Evolutionary conservation across 2,888 invertebrate genomes (phyloP).

Genomic region (Epirrita christyi): DNA sequence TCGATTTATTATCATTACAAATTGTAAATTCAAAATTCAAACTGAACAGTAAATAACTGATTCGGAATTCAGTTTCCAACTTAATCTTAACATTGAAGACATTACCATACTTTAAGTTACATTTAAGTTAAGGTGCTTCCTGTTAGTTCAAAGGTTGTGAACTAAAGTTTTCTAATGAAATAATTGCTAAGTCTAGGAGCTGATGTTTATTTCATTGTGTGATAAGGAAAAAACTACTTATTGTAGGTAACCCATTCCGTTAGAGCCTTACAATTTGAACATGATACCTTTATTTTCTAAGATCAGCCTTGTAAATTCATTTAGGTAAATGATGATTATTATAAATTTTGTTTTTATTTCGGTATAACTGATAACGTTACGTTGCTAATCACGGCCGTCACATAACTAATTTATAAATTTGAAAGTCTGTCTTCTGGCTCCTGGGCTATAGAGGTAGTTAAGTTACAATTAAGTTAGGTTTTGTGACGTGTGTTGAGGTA

Average conservation of each 20-base stretch:
- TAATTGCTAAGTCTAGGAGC: background rate
- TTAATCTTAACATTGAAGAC: slow-evolving; percentile 16
- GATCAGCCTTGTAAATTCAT: too few species aligned
- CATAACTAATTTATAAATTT: too few species aligned
- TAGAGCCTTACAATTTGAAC: too few species aligned
- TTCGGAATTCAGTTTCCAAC: slow-evolving; percentile 16
- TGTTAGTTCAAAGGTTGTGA: slow-evolving; percentile 4
- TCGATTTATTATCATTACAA: background rate
- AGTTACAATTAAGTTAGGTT: background rate
- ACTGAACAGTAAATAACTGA: slow-evolving; percentile 5
- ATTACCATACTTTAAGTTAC: slow-evolving; percentile 29
- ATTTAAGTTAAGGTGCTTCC: background rate
- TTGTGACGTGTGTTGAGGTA: slow-evolving; percentile 48
- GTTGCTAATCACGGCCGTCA: too few species aligned
- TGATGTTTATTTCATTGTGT: background rate
- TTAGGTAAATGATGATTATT: too few species aligned
- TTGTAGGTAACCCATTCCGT: too few species aligned
- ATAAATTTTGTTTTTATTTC: too few species aligned
- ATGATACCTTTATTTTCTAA: too few species aligned
- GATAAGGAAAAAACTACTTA: too few species aligned
- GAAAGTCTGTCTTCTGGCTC: background rate
- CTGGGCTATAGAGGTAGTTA: background rate
- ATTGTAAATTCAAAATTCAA: slow-evolving; percentile 14
- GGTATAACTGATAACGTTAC: too few species aligned
- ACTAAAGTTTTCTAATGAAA: background rate